Conservation (phyloP, 2,113 vertebrate species). For the Rhinolophus sinicus region DNA sequence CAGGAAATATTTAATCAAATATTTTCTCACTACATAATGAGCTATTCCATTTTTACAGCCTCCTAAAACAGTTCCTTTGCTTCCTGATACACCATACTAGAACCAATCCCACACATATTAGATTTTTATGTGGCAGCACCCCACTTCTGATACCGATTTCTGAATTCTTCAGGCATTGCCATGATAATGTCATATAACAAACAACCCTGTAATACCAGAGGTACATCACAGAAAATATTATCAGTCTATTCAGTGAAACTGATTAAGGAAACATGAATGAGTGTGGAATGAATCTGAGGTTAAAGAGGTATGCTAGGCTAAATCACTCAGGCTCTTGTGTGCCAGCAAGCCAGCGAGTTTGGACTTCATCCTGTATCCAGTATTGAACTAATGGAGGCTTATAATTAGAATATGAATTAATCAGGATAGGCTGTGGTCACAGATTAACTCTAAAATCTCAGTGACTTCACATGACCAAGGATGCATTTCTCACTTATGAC, state of each 20-base stretch:
- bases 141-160: neutral
- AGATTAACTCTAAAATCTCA: neutral
- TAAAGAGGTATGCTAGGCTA: neutral
- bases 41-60: neutral
- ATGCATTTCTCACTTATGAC: neutral
- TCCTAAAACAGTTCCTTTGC: neutral
- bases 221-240: neutral
- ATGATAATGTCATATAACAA: neutral
- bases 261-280: neutral
- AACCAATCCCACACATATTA: neutral
- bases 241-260: neutral
- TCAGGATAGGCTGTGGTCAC: neutral
- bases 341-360: neutral
- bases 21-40: neutral
- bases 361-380: neutral
- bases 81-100: neutral
- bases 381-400: neutral
- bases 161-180: neutral
- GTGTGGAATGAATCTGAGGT: neutral
- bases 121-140: neutral
- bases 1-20: neutral
- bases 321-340: neutral
- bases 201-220: neutral
- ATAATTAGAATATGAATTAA: neutral
- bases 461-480: neutral